Conservation (phyloP, 2,113 vertebrate species). For the Halichoeres trimaculatus region DNA sequence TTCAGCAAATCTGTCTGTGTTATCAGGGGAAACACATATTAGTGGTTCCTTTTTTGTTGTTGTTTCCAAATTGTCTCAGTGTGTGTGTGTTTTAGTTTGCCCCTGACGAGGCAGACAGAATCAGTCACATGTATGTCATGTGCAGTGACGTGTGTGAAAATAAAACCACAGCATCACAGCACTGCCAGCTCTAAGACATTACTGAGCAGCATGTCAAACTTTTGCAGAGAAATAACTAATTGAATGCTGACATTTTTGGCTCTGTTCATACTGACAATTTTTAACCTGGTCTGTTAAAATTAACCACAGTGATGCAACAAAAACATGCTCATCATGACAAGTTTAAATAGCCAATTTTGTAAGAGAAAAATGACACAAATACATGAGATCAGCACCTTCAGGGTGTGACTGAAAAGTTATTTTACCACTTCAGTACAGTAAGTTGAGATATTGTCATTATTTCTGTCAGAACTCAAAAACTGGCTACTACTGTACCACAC, state of each 20-base stretch:
- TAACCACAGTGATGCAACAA: background rate
- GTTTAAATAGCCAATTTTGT: background rate
- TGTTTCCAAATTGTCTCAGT: background rate
- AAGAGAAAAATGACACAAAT: background rate
- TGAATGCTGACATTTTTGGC: background rate
- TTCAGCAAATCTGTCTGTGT: conserved; percentile 16
- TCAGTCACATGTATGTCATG: conserved; percentile 2
- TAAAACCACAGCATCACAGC: conserved; percentile 38
- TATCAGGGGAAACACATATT: conserved; percentile 6
- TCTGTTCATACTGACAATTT: background rate
- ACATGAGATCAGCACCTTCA: background rate
- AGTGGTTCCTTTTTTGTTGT: background rate
- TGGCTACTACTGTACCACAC: conserved; percentile 34
- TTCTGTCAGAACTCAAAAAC: conserved; percentile 32
- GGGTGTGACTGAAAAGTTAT: conserved; percentile 13
- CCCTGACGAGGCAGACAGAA: conserved; percentile 11
- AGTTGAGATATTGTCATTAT: conserved; percentile 20
- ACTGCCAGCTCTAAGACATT: conserved; percentile 25
- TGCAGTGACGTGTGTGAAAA: conserved; percentile 2
- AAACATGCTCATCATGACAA: background rate
- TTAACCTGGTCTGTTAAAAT: background rate
- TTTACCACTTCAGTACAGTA: conserved; percentile 42
- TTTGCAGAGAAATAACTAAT: background rate
- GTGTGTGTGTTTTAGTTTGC: background rate
- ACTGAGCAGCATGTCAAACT: conserved; percentile 39